These are phyloP conservation scores for Oenanthe melanoleuca DNA, from an alignment of 2,113 vertebrate species.

Conservation along the genomic window DNA sequence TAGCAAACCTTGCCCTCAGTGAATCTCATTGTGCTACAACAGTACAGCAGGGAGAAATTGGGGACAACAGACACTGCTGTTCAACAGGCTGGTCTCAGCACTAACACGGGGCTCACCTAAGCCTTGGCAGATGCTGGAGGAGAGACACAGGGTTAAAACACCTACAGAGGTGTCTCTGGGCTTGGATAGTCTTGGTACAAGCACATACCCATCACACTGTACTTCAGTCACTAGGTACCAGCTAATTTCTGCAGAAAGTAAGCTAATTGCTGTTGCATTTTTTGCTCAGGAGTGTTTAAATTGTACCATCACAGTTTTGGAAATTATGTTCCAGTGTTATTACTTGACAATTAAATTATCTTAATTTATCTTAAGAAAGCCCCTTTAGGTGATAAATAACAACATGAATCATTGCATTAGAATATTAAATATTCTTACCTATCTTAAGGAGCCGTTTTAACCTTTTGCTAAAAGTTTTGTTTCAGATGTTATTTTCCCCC, in stretches of 20 bases:
- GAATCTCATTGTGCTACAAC: neutral
- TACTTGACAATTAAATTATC: neutral
- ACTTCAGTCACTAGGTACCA: neutral
- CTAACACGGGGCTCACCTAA: neutral
- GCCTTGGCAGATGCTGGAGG: neutral
- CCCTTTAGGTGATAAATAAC: neutral
- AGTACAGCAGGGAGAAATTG: neutral
- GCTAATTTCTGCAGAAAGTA: neutral
- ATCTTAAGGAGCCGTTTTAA: neutral
- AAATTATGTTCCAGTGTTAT: neutral
- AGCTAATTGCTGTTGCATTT: rapidly evolving
- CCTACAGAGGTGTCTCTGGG: neutral
- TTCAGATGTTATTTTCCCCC: neutral
- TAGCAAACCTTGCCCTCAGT: neutral
- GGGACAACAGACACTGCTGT: neutral
- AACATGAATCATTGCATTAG: neutral
- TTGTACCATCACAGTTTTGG: neutral
- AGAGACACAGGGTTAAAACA: rapidly evolving
- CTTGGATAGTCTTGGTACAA: neutral
- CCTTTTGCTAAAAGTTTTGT: neutral
- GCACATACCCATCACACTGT: no score
- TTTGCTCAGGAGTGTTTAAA: neutral
- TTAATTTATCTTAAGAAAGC: neutral
- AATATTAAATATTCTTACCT: neutral
- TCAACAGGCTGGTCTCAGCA: neutral